Conservation (phyloP, 2,797 vertebrate genomes). For the Sternarchorhynchus goeldii region DNA sequence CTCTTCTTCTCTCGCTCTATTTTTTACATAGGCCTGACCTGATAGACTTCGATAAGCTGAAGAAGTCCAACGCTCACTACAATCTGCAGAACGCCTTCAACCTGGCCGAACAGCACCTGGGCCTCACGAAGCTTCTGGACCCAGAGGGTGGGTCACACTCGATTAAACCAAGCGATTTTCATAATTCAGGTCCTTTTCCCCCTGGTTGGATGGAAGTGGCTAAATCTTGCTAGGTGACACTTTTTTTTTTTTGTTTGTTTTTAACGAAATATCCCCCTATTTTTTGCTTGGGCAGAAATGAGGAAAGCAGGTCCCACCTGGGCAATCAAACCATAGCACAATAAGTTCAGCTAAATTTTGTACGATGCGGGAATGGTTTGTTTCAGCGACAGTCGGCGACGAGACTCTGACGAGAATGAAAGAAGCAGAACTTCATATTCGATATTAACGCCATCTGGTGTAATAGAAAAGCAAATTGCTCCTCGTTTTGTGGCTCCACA, state of each 20-base stretch:
- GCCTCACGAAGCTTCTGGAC: slow-evolving; percentile 91
- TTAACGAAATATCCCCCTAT: background rate
- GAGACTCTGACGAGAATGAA: background rate
- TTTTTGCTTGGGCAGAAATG: no score
- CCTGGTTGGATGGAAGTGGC: background rate
- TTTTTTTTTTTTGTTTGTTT: no score
- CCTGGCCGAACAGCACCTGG: slow-evolving; percentile 93
- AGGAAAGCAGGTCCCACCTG: no score
- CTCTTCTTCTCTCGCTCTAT: background rate
- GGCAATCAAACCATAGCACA: no score
- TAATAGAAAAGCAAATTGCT: background rate
- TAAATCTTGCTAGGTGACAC: no score
- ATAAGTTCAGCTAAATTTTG: background rate
- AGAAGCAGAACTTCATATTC: background rate
- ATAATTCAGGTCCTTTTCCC: no score
- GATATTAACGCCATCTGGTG: slow-evolving; percentile 10
- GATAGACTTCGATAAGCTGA: slow-evolving; percentile 96
- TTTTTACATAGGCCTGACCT: slow-evolving; percentile 83
- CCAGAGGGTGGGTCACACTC: slow-evolving; percentile 79
- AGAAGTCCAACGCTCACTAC: slow-evolving; percentile 97
- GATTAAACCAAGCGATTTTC: no score
- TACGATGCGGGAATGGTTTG: background rate
- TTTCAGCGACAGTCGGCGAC: background rate
- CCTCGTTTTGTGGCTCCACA: slow-evolving; percentile 3
- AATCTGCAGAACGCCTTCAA: slow-evolving; percentile 97